Base-by-base conservation (phyloP, 2,113 vertebrate genomes). In the Bostrychus sinensis region DNA sequence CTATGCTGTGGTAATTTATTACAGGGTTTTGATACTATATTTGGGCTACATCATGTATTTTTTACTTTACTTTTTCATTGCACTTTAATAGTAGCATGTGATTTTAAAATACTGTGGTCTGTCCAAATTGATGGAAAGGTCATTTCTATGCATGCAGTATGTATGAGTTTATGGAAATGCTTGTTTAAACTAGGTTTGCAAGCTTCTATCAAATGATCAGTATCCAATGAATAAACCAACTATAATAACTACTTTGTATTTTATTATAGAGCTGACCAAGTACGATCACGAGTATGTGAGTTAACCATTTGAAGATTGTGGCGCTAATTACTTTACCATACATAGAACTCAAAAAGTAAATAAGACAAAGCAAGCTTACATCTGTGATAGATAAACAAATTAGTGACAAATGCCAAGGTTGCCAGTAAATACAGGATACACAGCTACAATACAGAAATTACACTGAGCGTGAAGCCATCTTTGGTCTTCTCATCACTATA, bases 401-500 rank as follows among this genome's bases (percentile, higher is more conserved):
- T 72, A 84, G 85, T 85, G 87, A 87, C 67, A 41, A 63, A 87
- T 75, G 81, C 78, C 78, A 80, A 83, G 69, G 84, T 81, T 83
- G 77, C 80, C 82, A 73, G 81, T 77, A 75, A 77, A 66, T 84
- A 87, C 80, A 86, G 77, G 77, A 82, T 80, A 89, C 75, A 89
- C 72, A 55, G 79, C 84, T 88, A 87, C 85, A 77, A 74, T 70
- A 86, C 81, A 83, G 77, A 88, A 83, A 81, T 84, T 75, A 88
- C 84, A 83, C 62, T 73, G 81, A 78, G 85, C 84, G 89, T 77
- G 83, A 89, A 88, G 87, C 89, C 84, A 88, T 92, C 92, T 93
- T 92, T 93, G 92, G 92, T 92, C 89, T 90, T 89, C 85, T 88
- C 76, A 87, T 88, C 79, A 88, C 87, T 89, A 89, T 87, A 87